Conservation (phyloP, 2,888 invertebrate genomes). For the Molanna angustata region DNA sequence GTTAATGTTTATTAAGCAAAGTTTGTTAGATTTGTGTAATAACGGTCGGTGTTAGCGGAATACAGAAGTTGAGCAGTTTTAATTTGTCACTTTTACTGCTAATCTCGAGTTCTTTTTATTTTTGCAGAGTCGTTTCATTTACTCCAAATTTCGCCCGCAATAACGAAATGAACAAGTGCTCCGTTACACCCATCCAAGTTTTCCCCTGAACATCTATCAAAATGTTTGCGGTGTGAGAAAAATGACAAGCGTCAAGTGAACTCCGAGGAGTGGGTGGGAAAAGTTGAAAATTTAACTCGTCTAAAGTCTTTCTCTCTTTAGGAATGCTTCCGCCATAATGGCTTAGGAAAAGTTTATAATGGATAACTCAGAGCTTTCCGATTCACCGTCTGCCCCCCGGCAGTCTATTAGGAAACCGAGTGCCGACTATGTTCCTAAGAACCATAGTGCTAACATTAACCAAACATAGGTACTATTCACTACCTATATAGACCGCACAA, state of each 20-base stretch:
- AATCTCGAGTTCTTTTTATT: too few relatives aligned
- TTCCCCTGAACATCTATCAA: slow-evolving; percentile 10
- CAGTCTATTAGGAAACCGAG: slow-evolving; percentile 15
- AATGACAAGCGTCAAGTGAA: slow-evolving; percentile 19
- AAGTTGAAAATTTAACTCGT: slow-evolving; percentile 27
- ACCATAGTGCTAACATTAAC: slow-evolving; percentile 7
- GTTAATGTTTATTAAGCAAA: too few relatives aligned
- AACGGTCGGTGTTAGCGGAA: too few relatives aligned
- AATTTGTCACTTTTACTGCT: too few relatives aligned
- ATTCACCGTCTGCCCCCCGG: slow-evolving; percentile 16
- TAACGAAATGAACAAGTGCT: too few relatives aligned
- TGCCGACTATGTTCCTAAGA: slow-evolving; percentile 1
- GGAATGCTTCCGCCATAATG: slow-evolving; percentile 24
- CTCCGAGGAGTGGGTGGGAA: slow-evolving; percentile 12
- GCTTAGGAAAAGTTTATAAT: slow-evolving; percentile 28
- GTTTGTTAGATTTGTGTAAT: too few relatives aligned
- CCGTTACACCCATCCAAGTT: slow-evolving; percentile 5
- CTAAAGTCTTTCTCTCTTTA: slow-evolving; percentile 10
- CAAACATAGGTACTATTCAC: too few relatives aligned
- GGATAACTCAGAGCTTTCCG: slow-evolving; percentile 28
- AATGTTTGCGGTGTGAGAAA: slow-evolving; percentile 18
- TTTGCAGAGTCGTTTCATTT: too few relatives aligned
- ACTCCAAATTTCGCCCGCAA: too few relatives aligned
- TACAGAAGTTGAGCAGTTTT: too few relatives aligned
- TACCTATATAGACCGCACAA: too few relatives aligned